phyloP scores from a whole-genome alignment of 2,888 invertebrate genomes.

The Ischnura elegans region DNA sequence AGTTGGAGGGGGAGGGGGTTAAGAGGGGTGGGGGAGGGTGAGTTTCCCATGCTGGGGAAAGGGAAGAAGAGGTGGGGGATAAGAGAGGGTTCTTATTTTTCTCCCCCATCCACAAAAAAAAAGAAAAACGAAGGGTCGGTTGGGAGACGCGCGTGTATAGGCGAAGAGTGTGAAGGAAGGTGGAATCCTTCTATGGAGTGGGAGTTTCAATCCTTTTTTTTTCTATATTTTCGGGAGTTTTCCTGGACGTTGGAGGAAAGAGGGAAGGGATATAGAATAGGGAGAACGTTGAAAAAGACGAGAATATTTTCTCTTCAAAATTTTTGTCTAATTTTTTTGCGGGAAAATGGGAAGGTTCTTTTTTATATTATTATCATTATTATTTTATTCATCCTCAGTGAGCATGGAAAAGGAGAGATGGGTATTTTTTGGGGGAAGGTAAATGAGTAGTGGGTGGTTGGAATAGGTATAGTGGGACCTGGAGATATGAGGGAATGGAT shows the following conservation, averaged over 20 bases:
- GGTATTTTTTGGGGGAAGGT: background rate
- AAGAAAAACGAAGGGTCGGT: background rate
- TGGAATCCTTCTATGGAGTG: background rate
- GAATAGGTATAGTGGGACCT: background rate
- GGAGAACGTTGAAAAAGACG: too few relatives aligned
- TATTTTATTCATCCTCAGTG: background rate
- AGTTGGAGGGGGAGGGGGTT: background rate
- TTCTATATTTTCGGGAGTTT: too few relatives aligned
- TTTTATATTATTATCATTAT: background rate
- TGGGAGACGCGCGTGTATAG: background rate
- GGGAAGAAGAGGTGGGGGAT: background rate
- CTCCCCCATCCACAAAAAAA: background rate
- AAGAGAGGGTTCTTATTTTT: background rate
- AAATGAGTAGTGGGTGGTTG: background rate
- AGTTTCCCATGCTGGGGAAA: background rate
- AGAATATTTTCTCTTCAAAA: constrained; percentile 20
- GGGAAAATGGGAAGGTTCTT: background rate
- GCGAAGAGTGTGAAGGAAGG: constrained; percentile 30
- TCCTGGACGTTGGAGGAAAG: background rate
- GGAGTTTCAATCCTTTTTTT: background rate
- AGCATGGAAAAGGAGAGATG: background rate
- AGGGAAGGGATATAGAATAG: background rate
- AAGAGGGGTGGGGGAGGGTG: background rate
- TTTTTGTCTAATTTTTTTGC: constrained; percentile 1
- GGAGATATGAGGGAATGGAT: background rate